phyloP scores from a whole-genome alignment of 1,140 invertebrate genomes.

The roundworm (Caenorhabditis elegans) region DNA sequence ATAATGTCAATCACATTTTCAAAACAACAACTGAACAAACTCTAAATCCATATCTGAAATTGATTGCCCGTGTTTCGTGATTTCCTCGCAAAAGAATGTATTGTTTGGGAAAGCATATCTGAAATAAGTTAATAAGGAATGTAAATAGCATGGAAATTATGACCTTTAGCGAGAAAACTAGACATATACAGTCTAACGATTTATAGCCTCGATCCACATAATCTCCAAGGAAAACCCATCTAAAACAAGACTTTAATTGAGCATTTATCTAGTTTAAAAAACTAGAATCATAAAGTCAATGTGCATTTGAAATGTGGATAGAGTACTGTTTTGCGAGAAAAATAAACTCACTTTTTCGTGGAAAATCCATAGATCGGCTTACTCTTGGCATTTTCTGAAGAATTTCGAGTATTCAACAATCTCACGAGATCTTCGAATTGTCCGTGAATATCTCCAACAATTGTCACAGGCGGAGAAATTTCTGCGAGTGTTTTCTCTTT shows the following conservation, averaged over 20 bases:
- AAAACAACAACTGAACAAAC: conserved; percentile 54
- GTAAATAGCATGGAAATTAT: conserved; percentile 66
- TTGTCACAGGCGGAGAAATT: background rate
- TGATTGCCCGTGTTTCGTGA: conserved; percentile 73
- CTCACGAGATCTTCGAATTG: background rate
- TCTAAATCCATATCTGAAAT: conserved; percentile 71
- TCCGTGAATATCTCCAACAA: conserved; percentile 26
- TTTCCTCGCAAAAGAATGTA: conserved; percentile 71
- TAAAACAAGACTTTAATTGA: background rate
- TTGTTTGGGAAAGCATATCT: background rate
- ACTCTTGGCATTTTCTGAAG: background rate
- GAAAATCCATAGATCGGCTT: background rate
- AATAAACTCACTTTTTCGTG: background rate
- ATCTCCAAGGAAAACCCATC: conserved; percentile 42
- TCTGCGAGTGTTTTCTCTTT: background rate
- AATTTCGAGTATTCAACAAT: background rate
- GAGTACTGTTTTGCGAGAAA: background rate
- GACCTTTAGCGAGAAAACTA: conserved; percentile 71
- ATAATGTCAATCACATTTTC: conserved; percentile 69
- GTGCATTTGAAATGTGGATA: background rate
- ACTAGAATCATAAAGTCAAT: background rate
- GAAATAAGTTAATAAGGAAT: background rate
- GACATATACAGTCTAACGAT: conserved; percentile 71
- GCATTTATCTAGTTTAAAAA: background rate
- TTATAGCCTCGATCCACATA: conserved; percentile 69